A percentile compares a stretch with the other conserved stretches of the same genome.
phyloP scores from a whole-genome alignment of 2,888 invertebrate genomes.

The Anoplius nigerrimus region DNA sequence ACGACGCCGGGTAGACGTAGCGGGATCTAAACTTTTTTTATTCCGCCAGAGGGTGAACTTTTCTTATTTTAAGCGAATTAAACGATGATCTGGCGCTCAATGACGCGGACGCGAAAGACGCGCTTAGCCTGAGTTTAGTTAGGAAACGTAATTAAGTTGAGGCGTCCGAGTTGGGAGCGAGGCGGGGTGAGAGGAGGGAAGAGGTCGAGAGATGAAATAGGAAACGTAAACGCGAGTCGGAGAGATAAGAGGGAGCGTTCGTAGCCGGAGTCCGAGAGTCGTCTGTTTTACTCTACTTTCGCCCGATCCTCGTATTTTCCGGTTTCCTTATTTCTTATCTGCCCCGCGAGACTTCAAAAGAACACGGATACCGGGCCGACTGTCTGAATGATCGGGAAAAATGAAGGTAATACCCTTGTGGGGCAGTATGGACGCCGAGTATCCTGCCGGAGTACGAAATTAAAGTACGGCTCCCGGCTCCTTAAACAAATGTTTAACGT shows the following conservation, averaged over 20 bases:
- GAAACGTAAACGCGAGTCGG: conserved; percentile 32
- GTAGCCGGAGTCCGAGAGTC: neutral
- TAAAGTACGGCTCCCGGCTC: neutral
- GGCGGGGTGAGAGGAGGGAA: no score
- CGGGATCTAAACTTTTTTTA: no score
- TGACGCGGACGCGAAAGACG: no score
- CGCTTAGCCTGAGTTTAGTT: no score
- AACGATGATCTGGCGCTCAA: no score
- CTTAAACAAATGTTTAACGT: neutral
- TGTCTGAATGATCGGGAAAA: conserved; percentile 6
- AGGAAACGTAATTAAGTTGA: no score
- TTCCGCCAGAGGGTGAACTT: no score
- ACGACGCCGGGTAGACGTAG: conserved; percentile 29
- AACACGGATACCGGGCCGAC: conserved; percentile 6
- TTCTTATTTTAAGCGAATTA: no score
- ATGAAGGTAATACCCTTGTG: conserved; percentile 5
- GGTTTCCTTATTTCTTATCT: conserved; percentile 7
- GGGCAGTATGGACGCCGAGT: conserved; percentile 3
- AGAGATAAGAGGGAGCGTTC: conserved; percentile 3
- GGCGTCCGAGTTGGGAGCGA: no score
- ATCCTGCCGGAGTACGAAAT: neutral
- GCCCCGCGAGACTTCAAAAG: conserved; percentile 7
- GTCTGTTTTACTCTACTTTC: conserved; percentile 5
- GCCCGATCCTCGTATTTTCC: conserved; percentile 8
- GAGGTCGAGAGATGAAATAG: conserved; percentile 25